These are phyloP conservation scores for Fundulus diaphanus DNA, from an alignment of 2,797 vertebrate species.

Conservation along the genomic window DNA sequence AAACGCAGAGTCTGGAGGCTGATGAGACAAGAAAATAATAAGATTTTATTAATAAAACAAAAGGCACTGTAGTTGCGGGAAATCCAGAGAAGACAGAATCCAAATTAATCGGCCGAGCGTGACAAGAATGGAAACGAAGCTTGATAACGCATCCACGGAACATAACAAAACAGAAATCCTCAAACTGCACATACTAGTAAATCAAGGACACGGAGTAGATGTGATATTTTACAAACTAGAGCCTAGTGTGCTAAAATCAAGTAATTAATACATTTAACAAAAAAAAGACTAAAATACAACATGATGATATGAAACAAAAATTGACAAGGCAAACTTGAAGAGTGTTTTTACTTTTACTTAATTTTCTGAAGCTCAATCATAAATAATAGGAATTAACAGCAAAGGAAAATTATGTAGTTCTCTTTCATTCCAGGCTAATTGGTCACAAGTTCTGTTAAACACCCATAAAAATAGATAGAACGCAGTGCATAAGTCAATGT, in stretches of 20 bases:
- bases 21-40: background rate
- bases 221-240: background rate
- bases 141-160: background rate
- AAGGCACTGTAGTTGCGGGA: slow-evolving; percentile 1
- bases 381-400: too few species aligned
- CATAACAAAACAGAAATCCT: background rate
- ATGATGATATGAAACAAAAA: background rate
- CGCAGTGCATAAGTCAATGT: background rate
- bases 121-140: background rate
- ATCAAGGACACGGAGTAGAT: background rate
- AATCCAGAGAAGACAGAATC: slow-evolving; percentile 1
- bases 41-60: slow-evolving; percentile 12
- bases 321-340: background rate
- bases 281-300: background rate
- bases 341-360: too few species aligned
- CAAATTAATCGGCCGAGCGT: background rate
- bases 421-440: too few species aligned
- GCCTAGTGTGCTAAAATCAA: background rate
- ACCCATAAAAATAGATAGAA: background rate
- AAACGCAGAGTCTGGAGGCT: background rate
- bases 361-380: too few species aligned
- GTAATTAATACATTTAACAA: background rate
- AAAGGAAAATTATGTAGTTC: too few species aligned
- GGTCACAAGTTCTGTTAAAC: too few species aligned
- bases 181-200: background rate